These are phyloP conservation scores for Oncopodura yosiiana DNA, from an alignment of 1,140 invertebrate species.

Conservation along the genomic window DNA sequence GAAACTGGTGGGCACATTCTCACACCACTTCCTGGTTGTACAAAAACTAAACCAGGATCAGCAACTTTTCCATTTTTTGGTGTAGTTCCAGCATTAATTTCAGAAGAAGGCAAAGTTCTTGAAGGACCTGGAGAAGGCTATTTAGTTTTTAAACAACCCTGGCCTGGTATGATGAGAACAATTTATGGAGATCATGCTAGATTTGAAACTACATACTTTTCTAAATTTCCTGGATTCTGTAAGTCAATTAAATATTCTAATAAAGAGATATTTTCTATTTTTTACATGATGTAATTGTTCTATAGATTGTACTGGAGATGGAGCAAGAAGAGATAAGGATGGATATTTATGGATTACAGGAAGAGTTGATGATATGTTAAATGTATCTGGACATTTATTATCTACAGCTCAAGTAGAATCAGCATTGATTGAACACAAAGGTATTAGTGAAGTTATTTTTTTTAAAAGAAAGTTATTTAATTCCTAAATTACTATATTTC, in stretches of 20 bases:
- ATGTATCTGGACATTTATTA: slow-evolving; percentile 94
- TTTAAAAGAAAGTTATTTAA: not conserved
- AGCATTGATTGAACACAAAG: slow-evolving; percentile 34
- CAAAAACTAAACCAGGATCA: slow-evolving; percentile 91
- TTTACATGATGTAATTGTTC: no score
- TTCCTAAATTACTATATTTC: not conserved
- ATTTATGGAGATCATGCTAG: slow-evolving; percentile 84
- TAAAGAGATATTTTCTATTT: no score
- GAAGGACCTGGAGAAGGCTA: slow-evolving; percentile 86
- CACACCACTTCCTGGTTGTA: slow-evolving; percentile 86
- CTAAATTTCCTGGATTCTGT: slow-evolving; percentile 90
- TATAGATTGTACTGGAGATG: slow-evolving; percentile 71
- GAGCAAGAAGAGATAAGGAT: slow-evolving; percentile 78
- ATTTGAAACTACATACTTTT: slow-evolving; percentile 90
- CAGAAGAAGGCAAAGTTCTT: slow-evolving; percentile 77
- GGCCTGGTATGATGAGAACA: slow-evolving; percentile 95
- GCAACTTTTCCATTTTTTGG: slow-evolving; percentile 96
- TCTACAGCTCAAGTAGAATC: slow-evolving; percentile 71
- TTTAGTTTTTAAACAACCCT: slow-evolving; percentile 82
- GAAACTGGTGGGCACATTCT: slow-evolving; percentile 94
- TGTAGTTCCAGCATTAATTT: slow-evolving; percentile 73
- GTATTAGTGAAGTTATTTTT: slow-evolving; percentile 12
- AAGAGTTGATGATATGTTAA: slow-evolving; percentile 94
- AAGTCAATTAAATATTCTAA: no score
- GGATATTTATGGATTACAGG: slow-evolving; percentile 96